Evolutionary conservation across 1,140 invertebrate genomes (phyloP).

Genomic region (Leptinotarsa undecemlineata): DNA sequence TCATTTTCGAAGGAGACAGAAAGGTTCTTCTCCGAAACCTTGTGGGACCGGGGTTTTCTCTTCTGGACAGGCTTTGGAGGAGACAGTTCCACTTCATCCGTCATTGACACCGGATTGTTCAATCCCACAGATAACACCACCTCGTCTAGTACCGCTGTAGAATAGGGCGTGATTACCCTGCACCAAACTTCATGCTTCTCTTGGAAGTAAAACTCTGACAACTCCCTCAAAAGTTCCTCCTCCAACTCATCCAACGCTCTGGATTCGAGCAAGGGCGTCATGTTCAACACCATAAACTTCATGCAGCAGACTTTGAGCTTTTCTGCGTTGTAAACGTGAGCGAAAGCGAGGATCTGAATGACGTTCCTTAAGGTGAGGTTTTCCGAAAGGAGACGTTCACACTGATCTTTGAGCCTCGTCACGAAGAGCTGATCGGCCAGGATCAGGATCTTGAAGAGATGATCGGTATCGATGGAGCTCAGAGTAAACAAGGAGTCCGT

Average conservation of each 20-base stretch:
- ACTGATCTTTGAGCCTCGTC: slow-evolving; percentile 65
- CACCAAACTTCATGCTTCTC: slow-evolving; percentile 57
- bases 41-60: slow-evolving; percentile 54
- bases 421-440: slow-evolving; percentile 73
- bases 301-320: slow-evolving; percentile 70
- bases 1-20: slow-evolving; percentile 31
- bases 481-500: slow-evolving; percentile 64
- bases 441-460: slow-evolving; percentile 69
- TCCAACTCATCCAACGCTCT: slow-evolving; percentile 63
- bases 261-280: slow-evolving; percentile 69
- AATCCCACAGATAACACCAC: slow-evolving; percentile 58
- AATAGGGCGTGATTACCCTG: slow-evolving; percentile 67
- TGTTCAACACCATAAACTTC: slow-evolving; percentile 72
- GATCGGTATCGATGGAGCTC: slow-evolving; percentile 61
- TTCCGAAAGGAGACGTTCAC: slow-evolving; percentile 65
- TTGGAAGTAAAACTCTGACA: slow-evolving; percentile 65
- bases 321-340: slow-evolving; percentile 67
- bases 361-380: slow-evolving; percentile 71
- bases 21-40: slow-evolving; percentile 32
- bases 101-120: slow-evolving; percentile 53
- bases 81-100: slow-evolving; percentile 51
- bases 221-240: slow-evolving; percentile 62
- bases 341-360: slow-evolving; percentile 68
- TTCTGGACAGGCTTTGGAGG: slow-evolving; percentile 51
- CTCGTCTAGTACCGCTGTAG: slow-evolving; percentile 60